Evolutionary conservation across 2,113 vertebrate genomes (phyloP), one percentile per base, ranked within the genome.

Genomic region (Hystrix brachyura): DNA sequence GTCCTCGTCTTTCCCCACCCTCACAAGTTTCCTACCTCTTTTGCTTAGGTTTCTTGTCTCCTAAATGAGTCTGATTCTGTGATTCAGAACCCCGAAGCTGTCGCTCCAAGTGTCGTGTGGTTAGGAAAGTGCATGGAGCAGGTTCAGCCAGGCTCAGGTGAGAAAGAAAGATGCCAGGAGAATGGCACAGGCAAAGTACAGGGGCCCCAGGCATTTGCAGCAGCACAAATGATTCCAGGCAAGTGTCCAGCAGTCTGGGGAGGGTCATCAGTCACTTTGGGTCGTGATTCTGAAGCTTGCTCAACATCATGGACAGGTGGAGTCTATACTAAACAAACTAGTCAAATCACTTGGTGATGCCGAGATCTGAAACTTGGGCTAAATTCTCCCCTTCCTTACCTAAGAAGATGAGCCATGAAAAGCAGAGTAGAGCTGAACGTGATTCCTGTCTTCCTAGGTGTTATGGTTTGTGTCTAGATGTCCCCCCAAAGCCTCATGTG

Each of bases 1-100:
- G 5, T 60, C 27, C 23, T 65, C 69, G 74, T 46, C 14, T 7
- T 91, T n/a, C 5, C 7, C 17, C 14, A 4, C 71, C 53, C 60
- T 27, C 10, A 29, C 43, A 48, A 57, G 87, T 25, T 82, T 89
- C 18, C 55, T 43, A 43, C 11, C 46, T 81, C n/a, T n/a, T 55
- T 92, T 69, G 32, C 27, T 64, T 94, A 53, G 64, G 13, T 95
- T 87, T 86, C 76, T 92, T 91, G 7, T 95, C 72, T 91, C 12
- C 8, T 94, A 25, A 13, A 14, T 86, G 43, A 93, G 38, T 94
- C 93, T 59, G 82, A 4, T 85, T 60, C 78, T 10, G 9, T 83
- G 79, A 85, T 15, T 71, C 23, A 82, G 84, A 85, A 51, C 43
- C 29, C 64, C 17, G 34, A 55, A 81, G 13, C 12, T 25, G 25